phyloP scores from a whole-genome alignment of 2,113 vertebrate species.

The Ailurus styani region DNA sequence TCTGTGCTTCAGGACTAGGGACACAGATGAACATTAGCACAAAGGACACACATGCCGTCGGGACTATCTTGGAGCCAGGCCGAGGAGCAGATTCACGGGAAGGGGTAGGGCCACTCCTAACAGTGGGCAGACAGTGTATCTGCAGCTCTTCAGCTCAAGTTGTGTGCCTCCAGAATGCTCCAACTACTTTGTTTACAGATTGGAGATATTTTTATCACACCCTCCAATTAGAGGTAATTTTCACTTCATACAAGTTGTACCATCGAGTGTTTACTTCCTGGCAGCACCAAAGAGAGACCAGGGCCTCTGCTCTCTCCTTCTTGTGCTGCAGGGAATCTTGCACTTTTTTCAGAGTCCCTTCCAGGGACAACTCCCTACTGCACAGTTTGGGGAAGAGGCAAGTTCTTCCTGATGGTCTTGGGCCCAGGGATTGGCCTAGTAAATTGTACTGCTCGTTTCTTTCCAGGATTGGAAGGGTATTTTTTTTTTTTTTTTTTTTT shows the following conservation, averaged over 20 bases:
- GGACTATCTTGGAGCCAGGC: not conserved
- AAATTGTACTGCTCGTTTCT: not conserved
- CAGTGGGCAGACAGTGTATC: not conserved
- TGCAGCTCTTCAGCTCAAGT: not conserved
- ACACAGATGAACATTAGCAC: not conserved
- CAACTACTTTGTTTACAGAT: constrained; percentile 72
- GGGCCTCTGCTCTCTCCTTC: not conserved
- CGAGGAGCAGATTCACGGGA: not conserved
- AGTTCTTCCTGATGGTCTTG: not conserved
- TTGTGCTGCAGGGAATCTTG: not conserved
- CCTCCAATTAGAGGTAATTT: constrained; percentile 76
- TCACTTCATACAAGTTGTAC: constrained; percentile 37
- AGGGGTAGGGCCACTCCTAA: not conserved
- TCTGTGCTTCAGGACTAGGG: too few relatives aligned
- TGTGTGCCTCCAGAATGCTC: constrained; percentile 46
- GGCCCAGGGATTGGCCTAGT: not conserved
- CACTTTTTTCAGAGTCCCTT: not conserved
- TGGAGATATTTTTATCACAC: constrained; percentile 74
- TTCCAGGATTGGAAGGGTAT: not conserved
- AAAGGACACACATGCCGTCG: not conserved
- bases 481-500: too few relatives aligned
- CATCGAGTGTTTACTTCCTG: constrained; percentile 5
- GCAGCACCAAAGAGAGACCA: not conserved
- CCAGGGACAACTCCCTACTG: not conserved
- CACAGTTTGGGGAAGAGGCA: not conserved